A percentile compares a stretch with the other conserved stretches of the same genome.
Evolutionary conservation across 2,113 vertebrate genomes (phyloP).

Genomic region (Carlito syrichta): DNA sequence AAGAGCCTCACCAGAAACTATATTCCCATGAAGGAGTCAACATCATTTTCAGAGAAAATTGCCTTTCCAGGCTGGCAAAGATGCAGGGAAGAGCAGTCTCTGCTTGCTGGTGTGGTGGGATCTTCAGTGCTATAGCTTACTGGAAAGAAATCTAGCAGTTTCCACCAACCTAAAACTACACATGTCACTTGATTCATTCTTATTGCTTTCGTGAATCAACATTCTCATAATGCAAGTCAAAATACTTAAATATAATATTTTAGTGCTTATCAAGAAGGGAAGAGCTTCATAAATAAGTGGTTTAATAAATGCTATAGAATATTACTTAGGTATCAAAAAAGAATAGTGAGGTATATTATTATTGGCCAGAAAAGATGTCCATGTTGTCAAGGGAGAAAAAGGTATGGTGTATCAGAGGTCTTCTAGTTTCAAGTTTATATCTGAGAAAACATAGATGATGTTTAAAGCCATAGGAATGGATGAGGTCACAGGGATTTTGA

Average conservation of each 20-base stretch:
- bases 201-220: neutral
- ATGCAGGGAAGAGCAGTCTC: accelerated
- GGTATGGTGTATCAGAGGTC: neutral
- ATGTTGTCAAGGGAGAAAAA: neutral
- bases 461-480: neutral
- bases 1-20: neutral
- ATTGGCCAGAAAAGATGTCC: neutral
- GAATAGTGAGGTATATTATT: neutral
- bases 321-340: neutral
- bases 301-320: neutral
- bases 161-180: neutral
- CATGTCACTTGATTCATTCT: neutral
- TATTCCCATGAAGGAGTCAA: neutral
- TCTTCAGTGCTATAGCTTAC: neutral
- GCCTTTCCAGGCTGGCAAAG: neutral
- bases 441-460: accelerated
- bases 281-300: neutral
- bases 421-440: neutral
- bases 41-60: too few species aligned
- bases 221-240: neutral
- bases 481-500: neutral
- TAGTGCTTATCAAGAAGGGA: neutral
- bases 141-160: neutral
- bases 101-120: too few species aligned
- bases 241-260: neutral